Evolutionary conservation across 2,888 invertebrate genomes (phyloP).

Genomic region (Melinopterus prodromus): DNA sequence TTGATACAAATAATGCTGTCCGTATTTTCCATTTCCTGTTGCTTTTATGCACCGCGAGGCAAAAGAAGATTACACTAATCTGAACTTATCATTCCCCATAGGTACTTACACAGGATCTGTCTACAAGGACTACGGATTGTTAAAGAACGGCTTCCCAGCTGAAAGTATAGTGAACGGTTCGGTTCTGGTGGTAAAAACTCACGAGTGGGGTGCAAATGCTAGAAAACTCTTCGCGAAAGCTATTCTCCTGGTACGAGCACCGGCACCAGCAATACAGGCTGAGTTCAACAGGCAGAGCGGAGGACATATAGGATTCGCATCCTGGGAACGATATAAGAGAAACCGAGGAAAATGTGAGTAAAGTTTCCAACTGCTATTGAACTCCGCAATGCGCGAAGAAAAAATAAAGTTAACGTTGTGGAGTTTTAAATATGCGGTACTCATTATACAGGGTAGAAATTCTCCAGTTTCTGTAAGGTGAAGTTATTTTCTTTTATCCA

Average conservation of each 20-base stretch:
- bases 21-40: too few species aligned
- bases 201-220: constrained; percentile 73
- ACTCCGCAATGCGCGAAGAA: too few species aligned
- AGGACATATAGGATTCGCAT: constrained; percentile 82
- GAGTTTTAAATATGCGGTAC: too few species aligned
- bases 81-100: constrained; percentile 52
- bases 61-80: too few species aligned
- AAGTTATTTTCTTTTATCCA: too few species aligned
- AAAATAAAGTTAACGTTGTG: too few species aligned
- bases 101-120: constrained; percentile 81
- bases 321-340: constrained; percentile 70
- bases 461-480: too few species aligned
- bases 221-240: constrained; percentile 71
- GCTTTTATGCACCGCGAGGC: too few species aligned
- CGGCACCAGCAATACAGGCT: constrained; percentile 77
- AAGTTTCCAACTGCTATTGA: not conserved
- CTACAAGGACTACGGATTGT: constrained; percentile 81
- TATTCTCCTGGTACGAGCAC: constrained; percentile 75
- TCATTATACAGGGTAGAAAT: too few species aligned
- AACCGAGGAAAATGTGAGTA: constrained; percentile 69
- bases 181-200: constrained; percentile 81
- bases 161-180: constrained; percentile 80
- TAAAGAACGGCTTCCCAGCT: constrained; percentile 82
- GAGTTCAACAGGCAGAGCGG: constrained; percentile 84
- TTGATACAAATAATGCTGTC: too few species aligned